Evolutionary conservation across 2,113 vertebrate genomes (phyloP).

Genomic region (Clarias batrachus): DNA sequence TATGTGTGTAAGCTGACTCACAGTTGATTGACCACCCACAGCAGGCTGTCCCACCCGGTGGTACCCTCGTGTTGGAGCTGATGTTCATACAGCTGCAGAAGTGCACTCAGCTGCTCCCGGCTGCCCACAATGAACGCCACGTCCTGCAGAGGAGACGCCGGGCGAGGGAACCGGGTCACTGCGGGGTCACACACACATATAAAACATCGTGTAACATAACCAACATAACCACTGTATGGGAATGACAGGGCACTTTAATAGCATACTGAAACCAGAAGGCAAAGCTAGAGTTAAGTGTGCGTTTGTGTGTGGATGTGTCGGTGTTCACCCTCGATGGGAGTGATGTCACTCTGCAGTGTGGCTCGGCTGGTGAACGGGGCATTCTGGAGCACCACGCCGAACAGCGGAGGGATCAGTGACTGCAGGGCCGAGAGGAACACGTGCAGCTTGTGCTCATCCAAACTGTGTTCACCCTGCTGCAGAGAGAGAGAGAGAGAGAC

Average conservation of each 20-base stretch:
- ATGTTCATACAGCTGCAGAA: slow-evolving; percentile 90
- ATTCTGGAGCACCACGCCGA: slow-evolving; percentile 90
- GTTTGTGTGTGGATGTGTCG: neutral
- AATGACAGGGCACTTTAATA: slow-evolving; percentile 50
- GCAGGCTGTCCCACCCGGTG: slow-evolving; percentile 92
- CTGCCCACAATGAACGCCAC: slow-evolving; percentile 92
- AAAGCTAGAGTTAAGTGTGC: neutral
- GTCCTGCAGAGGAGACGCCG: slow-evolving; percentile 91
- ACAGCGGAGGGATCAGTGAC: slow-evolving; percentile 91
- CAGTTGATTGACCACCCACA: slow-evolving; percentile 99
- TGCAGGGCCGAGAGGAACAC: slow-evolving; percentile 92
- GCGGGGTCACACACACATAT: slow-evolving; percentile 30
- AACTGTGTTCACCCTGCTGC: slow-evolving; percentile 90
- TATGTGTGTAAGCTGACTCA: slow-evolving; percentile 71
- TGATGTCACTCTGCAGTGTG: slow-evolving; percentile 85
- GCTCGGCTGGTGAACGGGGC: slow-evolving; percentile 91
- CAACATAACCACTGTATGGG: slow-evolving; percentile 9
- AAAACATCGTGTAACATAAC: neutral
- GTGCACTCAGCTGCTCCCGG: slow-evolving; percentile 83
- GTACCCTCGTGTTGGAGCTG: slow-evolving; percentile 96
- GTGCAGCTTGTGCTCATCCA: slow-evolving; percentile 96
- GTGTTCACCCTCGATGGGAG: slow-evolving; percentile 87
- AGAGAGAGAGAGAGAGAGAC: slow-evolving; percentile 45
- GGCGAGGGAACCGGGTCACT: slow-evolving; percentile 96
- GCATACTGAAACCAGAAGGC: slow-evolving; percentile 38